phyloP scores from a whole-genome alignment of 2,888 invertebrate genomes.

The Tipula helvola region DNA sequence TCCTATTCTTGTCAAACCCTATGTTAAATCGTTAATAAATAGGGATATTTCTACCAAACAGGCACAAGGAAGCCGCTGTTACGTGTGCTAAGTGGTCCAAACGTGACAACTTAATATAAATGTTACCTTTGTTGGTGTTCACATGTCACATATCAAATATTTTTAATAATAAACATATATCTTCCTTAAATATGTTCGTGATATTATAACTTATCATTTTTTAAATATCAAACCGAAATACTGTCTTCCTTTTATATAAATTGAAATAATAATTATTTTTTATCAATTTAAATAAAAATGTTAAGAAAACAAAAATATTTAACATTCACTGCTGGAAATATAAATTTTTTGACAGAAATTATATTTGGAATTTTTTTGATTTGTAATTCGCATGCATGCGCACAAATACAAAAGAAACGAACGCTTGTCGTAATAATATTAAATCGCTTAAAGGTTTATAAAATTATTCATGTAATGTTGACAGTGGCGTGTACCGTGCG shows the following conservation, averaged over 20 bases:
- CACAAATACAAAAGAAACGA: neutral
- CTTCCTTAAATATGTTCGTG: neutral
- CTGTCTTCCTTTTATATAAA: neutral
- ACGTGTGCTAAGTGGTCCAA: neutral
- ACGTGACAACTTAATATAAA: neutral
- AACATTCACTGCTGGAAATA: neutral
- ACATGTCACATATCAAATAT: neutral
- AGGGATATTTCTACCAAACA: too few relatives aligned
- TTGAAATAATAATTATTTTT: neutral
- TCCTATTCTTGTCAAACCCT: too few relatives aligned
- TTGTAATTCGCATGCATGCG: neutral
- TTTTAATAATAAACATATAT: neutral
- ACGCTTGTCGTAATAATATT: neutral
- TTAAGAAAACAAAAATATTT: neutral
- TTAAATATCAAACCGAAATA: neutral
- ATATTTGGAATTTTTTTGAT: neutral
- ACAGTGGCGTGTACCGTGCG: neutral
- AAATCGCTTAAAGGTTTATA: neutral
- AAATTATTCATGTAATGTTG: neutral
- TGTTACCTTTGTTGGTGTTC: neutral
- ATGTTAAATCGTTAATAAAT: too few relatives aligned
- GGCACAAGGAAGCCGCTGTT: too few relatives aligned
- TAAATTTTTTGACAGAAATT: neutral
- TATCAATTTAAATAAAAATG: neutral
- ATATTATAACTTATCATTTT: neutral